Percentiles rank a stretch among this genome's conserved stretches.
phyloP scores from a whole-genome alignment of 2,888 invertebrate genomes.

The Drosophila tripunctata region DNA sequence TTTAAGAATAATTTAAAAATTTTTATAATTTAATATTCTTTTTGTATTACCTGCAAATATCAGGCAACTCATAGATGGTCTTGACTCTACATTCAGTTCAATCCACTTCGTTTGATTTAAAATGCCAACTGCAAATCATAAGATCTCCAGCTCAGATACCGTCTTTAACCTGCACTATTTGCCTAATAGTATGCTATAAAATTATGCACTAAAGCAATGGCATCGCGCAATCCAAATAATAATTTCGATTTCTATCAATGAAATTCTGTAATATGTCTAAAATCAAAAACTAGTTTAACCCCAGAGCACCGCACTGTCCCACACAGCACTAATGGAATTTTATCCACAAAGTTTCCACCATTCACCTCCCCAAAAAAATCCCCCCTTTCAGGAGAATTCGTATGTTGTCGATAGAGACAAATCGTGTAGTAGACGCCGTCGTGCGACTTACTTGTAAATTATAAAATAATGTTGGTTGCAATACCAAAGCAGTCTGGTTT shows the following conservation, averaged over 20 bases:
- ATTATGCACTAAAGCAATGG: conserved; percentile 19
- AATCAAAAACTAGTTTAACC: conserved; percentile 33
- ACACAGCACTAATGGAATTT: conserved; percentile 61
- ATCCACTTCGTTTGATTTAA: conserved; percentile 6
- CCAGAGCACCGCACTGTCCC: not conserved
- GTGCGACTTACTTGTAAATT: conserved; percentile 71
- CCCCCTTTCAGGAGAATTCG: conserved; percentile 6
- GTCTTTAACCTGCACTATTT: not conserved
- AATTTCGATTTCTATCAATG: conserved; percentile 76
- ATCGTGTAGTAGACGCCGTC: conserved; percentile 64
- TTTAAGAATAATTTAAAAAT: no score
- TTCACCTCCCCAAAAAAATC: no score
- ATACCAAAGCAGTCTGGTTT: conserved; percentile 61
- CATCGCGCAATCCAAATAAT: conserved; percentile 25
- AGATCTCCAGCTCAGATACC: conserved; percentile 21
- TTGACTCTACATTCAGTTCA: not conserved
- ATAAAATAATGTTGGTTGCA: conserved; percentile 79
- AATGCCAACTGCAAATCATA: not conserved
- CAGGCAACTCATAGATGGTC: not conserved
- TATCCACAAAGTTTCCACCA: conserved; percentile 15
- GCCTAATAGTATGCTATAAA: conserved; percentile 17
- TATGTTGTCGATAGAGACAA: conserved; percentile 67
- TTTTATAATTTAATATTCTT: no score
- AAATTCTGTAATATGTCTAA: conserved; percentile 41
- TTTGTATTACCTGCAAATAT: not conserved